phyloP scores from a whole-genome alignment of 2,113 vertebrate species.

The Ictidomys tridecemlineatus region DNA sequence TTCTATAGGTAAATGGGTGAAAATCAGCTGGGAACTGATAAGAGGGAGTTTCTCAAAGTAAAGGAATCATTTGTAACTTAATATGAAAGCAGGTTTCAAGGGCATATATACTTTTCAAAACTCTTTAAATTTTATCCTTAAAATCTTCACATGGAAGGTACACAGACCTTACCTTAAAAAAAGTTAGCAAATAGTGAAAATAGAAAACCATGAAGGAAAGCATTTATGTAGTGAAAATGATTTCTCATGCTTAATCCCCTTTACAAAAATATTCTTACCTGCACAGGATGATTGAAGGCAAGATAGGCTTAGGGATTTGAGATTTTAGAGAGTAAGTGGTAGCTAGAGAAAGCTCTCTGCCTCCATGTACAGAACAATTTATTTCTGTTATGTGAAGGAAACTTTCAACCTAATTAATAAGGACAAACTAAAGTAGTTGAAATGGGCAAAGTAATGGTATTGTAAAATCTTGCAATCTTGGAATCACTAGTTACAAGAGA shows the following conservation, averaged over 20 bases:
- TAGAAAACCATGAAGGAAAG: background rate
- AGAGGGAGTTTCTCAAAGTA: background rate
- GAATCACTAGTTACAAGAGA: background rate
- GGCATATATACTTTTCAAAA: background rate
- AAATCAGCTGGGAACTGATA: background rate
- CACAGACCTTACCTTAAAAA: background rate
- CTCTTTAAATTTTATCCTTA: background rate
- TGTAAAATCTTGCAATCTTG: background rate
- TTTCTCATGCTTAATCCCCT: background rate
- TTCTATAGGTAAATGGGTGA: too few species aligned
- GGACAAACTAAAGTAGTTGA: background rate
- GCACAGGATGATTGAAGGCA: background rate
- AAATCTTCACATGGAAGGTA: background rate
- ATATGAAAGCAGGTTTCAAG: background rate
- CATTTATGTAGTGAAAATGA: background rate
- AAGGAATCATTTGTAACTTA: background rate
- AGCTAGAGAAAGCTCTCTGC: background rate
- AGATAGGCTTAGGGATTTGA: background rate
- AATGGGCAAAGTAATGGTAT: background rate
- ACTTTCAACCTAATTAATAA: background rate
- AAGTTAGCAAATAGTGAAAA: background rate
- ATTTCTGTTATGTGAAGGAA: background rate
- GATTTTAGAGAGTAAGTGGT: background rate
- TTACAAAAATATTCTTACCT: background rate
- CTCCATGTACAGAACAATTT: background rate